Conservation (phyloP, 2,797 vertebrate genomes). For the Hippocampus kuda region DNA sequence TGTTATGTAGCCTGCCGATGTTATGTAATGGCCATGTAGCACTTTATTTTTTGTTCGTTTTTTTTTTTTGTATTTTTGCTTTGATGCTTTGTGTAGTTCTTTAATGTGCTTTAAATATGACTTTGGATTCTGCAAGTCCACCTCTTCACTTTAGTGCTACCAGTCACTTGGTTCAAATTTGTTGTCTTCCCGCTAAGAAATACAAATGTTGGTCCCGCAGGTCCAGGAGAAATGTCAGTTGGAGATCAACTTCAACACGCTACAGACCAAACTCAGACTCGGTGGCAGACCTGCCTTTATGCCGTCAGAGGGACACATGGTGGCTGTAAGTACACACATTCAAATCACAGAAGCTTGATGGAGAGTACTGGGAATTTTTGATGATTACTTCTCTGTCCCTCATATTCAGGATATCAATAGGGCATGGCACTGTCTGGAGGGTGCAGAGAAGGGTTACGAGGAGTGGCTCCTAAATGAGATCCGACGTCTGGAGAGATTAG, state of each 20-base stretch:
- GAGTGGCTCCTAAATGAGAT: conserved; percentile 94
- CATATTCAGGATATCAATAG: conserved; percentile 79
- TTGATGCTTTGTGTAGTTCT: neutral
- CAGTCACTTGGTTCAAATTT: neutral
- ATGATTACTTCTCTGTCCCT: neutral
- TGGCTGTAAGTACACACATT: conserved; percentile 68
- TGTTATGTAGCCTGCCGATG: neutral
- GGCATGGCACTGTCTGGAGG: conserved; percentile 84
- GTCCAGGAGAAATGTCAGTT: conserved; percentile 93
- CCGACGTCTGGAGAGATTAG: conserved; percentile 82
- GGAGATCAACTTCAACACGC: conserved; percentile 96
- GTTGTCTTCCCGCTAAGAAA: neutral
- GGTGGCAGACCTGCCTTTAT: conserved; percentile 93
- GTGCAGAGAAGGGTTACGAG: conserved; percentile 88
- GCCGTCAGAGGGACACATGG: conserved; percentile 91
- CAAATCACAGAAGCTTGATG: neutral
- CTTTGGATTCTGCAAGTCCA: neutral
- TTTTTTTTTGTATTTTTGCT: neutral
- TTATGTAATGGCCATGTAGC: neutral
- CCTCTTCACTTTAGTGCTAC: neutral
- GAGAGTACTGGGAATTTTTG: no score
- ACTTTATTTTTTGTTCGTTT: no score
- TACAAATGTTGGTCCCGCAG: conserved; percentile 17
- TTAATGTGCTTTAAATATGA: neutral
- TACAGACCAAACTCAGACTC: conserved; percentile 92